Evolutionary conservation across 1,140 invertebrate genomes (phyloP), one percentile per base, ranked within the genome.

Genomic region (Papilio xuthus): DNA sequence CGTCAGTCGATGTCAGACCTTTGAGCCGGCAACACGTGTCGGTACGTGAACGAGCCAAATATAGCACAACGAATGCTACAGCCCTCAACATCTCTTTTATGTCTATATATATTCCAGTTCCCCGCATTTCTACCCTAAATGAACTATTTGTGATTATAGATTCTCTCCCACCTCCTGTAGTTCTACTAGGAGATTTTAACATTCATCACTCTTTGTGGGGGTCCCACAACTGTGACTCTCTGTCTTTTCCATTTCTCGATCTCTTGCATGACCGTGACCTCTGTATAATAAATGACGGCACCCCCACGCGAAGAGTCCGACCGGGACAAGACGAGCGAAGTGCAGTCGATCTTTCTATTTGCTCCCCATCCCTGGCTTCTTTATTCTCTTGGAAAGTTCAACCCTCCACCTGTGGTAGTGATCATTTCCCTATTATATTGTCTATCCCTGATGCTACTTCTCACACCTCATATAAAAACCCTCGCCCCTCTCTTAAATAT

Each of bases 91-190:
- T 79, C n/a, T 23, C 50, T 37, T 77, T 79, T 41, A 26, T 79
- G 9, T 79, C 67, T 78, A 26, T 82, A 3, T 82, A 82, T 73
- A 82, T 80, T 70, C 60, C 74, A 41, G 50, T 77, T n/a, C 80
- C 80, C 9, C 41, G 37, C 4, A 6, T 10, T 23, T n/a, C 20
- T 0, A 73, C 56, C n/a, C 32, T 73, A 18, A 20, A 69, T 56
- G 15, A 78, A 7, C 13, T 72, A n/a, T 79, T 44, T 23, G 12
- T n/a, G 6, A 73, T 79, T 18, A 18, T 79, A 26, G 18, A 20
- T 28, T 32, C 23, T 42, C 28, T 79, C 26, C 26, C 72, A 20
- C 20, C n/a, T 6, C 63, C 71, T n/a, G 10, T 74, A 15, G 41
- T 79, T 26, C 28, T 79, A 4, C 28, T 79, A 28, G 78, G 72